Conservation (phyloP, 2,113 vertebrate genomes). For the Odocoileus virginianus region DNA sequence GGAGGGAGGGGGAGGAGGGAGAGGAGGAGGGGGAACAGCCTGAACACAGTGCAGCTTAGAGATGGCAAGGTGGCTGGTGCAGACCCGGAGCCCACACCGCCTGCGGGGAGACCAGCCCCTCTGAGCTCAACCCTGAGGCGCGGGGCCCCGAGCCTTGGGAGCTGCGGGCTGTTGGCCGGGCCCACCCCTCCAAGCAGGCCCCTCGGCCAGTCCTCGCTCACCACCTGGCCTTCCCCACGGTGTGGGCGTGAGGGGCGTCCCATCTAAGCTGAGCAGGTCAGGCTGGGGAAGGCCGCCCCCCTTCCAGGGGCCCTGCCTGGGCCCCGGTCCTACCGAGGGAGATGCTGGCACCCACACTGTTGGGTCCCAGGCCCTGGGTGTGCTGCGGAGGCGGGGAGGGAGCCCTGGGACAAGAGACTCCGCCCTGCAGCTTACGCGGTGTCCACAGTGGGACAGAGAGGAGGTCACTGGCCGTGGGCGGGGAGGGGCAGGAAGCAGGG, state of each 20-base stretch:
- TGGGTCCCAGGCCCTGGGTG: background rate
- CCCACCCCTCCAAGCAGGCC: background rate
- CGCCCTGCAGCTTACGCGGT: fast-evolving
- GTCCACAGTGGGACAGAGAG: background rate
- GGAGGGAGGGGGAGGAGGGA: fast-evolving
- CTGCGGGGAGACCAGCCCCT: fast-evolving
- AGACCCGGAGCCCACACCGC: background rate
- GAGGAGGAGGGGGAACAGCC: background rate
- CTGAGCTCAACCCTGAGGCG: background rate
- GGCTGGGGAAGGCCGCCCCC: background rate
- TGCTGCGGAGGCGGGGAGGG: background rate
- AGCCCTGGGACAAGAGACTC: background rate
- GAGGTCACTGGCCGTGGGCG: no score
- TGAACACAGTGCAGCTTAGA: background rate
- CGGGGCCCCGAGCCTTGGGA: fast-evolving
- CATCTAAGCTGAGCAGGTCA: background rate
- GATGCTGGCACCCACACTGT: background rate
- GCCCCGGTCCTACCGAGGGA: background rate
- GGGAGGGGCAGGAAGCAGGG: background rate
- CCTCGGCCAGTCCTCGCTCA: no score
- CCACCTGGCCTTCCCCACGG: fast-evolving
- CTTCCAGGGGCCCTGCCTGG: background rate
- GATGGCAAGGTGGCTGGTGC: fast-evolving
- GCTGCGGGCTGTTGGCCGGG: background rate
- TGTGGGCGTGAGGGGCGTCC: background rate